These are phyloP conservation scores for Eidolon dupreanum DNA, from an alignment of 2,797 vertebrate genomes.

Conservation along the genomic window DNA sequence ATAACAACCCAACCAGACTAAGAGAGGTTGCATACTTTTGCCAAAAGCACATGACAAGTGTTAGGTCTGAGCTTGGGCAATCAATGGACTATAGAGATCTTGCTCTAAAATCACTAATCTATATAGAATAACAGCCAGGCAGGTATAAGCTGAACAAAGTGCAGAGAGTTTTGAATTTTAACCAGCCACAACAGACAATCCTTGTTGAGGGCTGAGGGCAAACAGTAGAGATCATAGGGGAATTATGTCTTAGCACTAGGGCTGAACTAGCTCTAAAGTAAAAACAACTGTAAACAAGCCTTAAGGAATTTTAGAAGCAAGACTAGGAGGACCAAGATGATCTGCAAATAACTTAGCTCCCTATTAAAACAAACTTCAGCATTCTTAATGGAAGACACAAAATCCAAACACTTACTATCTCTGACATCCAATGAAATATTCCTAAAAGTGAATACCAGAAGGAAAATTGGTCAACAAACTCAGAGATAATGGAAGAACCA, in stretches of 20 bases:
- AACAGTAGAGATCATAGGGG: neutral
- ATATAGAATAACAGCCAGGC: neutral
- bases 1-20: neutral
- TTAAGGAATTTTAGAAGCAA: neutral
- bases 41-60: neutral
- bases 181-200: neutral
- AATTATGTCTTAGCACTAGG: neutral
- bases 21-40: neutral
- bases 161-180: neutral
- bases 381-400: neutral
- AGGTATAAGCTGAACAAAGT: fast-evolving
- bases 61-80: neutral
- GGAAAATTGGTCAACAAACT: neutral
- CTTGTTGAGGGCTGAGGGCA: neutral
- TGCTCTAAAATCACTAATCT: neutral
- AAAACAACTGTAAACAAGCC: neutral
- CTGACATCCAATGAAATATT: neutral
- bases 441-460: neutral
- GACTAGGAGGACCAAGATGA: neutral
- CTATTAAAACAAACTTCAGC: neutral
- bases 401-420: neutral
- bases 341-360: neutral
- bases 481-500: neutral
- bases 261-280: neutral
- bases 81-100: neutral